Conservation (phyloP, 2,888 invertebrate genomes). For the Desoria tigrina region DNA sequence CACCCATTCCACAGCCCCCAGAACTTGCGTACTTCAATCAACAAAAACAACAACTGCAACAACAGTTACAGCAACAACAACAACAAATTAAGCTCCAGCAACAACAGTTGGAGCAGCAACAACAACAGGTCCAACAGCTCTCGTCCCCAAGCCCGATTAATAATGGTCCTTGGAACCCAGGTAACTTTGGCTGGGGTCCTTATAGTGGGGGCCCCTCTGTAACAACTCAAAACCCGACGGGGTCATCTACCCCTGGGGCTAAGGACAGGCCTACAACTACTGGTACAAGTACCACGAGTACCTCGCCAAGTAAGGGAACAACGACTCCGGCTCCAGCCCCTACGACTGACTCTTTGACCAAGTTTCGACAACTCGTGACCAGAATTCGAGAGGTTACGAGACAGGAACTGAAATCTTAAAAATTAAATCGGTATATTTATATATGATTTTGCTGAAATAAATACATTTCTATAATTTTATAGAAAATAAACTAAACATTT, state of each 20-base stretch:
- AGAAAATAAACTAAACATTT: no score
- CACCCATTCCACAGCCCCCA: slow-evolving; percentile 10
- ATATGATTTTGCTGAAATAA: no score
- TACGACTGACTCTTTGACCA: slow-evolving; percentile 28
- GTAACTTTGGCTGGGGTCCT: no score
- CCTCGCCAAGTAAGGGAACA: no score
- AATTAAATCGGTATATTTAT: neutral
- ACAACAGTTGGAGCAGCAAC: slow-evolving; percentile 1
- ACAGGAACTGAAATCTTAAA: slow-evolving; percentile 23
- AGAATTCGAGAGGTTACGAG: slow-evolving; percentile 36
- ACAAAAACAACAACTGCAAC: slow-evolving; percentile 9
- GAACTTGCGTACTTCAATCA: slow-evolving; percentile 3
- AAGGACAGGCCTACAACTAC: no score
- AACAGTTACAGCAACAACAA: neutral
- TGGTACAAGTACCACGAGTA: no score
- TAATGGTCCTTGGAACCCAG: neutral
- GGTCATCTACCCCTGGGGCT: no score
- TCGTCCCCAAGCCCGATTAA: no score
- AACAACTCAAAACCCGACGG: no score
- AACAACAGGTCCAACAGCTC: no score
- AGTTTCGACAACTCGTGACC: slow-evolving; percentile 33
- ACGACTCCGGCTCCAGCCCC: neutral
- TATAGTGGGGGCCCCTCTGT: no score
- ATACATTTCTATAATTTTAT: no score
- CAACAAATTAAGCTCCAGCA: neutral